Evolutionary conservation across 2,797 vertebrate genomes (phyloP).

Genomic region (Helostoma temminkii): DNA sequence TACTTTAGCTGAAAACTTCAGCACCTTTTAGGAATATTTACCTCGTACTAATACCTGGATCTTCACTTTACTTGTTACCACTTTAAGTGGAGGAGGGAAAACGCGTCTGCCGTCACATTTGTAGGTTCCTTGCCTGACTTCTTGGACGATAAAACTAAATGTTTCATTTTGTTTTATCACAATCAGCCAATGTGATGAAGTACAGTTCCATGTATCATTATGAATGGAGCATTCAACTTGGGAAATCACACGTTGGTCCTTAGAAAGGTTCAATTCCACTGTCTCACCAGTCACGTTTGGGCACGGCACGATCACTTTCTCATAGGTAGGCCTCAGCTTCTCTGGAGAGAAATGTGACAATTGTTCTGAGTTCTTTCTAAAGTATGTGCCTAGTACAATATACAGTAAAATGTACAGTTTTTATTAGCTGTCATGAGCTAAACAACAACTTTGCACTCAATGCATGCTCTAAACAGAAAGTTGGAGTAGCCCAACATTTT

Average conservation of each 20-base stretch:
- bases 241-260: rapidly evolving
- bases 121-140: slow-evolving; percentile 40
- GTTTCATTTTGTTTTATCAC: background rate
- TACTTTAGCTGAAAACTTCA: background rate
- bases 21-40: slow-evolving; percentile 31
- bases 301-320: slow-evolving; percentile 41
- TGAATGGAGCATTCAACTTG: rapidly evolving
- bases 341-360: slow-evolving; percentile 28
- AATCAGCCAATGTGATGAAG: rapidly evolving
- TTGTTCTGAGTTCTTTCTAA: background rate
- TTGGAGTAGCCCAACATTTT: no score
- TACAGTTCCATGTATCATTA: rapidly evolving
- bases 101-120: slow-evolving; percentile 8
- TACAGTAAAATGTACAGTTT: background rate
- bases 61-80: rapidly evolving
- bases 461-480: background rate
- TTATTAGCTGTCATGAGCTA: no score
- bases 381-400: no score
- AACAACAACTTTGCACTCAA: background rate
- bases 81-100: slow-evolving; percentile 63
- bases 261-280: slow-evolving; percentile 22
- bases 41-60: slow-evolving; percentile 59
- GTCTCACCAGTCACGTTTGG: background rate
- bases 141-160: slow-evolving; percentile 30
- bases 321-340: rapidly evolving